phyloP scores from a whole-genome alignment of 2,888 invertebrate genomes.

The Nymphalis polychloros region DNA sequence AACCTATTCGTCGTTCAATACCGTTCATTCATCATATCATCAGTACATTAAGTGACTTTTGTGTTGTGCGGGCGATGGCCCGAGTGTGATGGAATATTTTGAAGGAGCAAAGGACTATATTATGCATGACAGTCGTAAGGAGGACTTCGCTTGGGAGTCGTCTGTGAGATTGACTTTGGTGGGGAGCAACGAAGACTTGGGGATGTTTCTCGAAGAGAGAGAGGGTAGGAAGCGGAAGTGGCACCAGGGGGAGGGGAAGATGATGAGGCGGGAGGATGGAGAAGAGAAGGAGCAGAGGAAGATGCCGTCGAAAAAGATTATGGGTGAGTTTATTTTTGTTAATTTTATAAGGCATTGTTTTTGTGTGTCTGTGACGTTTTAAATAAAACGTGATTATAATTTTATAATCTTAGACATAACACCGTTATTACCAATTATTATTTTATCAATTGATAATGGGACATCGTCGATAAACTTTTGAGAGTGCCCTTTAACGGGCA shows the following conservation, averaged over 20 bases:
- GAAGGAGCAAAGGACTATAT: conserved; percentile 54
- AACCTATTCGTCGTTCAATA: conserved; percentile 67
- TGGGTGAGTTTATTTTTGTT: conserved; percentile 62
- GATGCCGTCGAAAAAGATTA: conserved; percentile 72
- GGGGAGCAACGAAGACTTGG: conserved; percentile 65
- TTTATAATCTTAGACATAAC: too few relatives aligned
- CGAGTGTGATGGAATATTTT: conserved; percentile 67
- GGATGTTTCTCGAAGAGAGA: conserved; percentile 71
- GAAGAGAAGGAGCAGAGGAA: conserved; percentile 72
- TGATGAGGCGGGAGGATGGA: conserved; percentile 63
- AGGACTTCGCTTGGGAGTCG: conserved; percentile 71
- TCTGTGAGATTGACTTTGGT: conserved; percentile 62
- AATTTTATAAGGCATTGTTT: background rate
- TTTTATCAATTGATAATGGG: too few relatives aligned
- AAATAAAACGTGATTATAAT: too few relatives aligned
- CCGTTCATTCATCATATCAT: conserved; percentile 51
- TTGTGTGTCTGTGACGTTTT: too few relatives aligned
- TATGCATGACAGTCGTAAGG: conserved; percentile 69
- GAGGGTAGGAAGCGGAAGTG: conserved; percentile 75
- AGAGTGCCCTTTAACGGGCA: too few relatives aligned
- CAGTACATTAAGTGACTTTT: conserved; percentile 60
- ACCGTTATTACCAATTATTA: too few relatives aligned
- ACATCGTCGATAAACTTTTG: too few relatives aligned
- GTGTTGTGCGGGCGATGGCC: conserved; percentile 56
- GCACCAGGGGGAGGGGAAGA: conserved; percentile 58